These are phyloP conservation scores for Alethe diademata DNA, from an alignment of 2,113 vertebrate species.

Conservation along the genomic window DNA sequence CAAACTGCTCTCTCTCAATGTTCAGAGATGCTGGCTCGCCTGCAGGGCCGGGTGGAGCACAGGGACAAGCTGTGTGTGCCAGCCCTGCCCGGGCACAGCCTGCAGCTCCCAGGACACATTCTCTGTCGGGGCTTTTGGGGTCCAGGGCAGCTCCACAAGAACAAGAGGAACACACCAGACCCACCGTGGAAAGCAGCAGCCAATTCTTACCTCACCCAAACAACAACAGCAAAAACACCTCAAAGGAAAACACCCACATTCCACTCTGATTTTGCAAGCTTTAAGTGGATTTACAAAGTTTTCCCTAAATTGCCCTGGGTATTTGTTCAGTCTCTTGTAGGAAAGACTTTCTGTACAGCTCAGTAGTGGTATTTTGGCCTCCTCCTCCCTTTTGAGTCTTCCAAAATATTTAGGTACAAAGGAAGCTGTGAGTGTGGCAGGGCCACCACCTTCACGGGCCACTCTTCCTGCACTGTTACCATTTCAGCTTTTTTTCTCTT, in stretches of 20 bases:
- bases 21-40: background rate
- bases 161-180: background rate
- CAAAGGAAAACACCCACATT: background rate
- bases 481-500: conserved; percentile 11
- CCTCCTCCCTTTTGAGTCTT: conserved; percentile 53
- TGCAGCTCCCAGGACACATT: conserved; percentile 47
- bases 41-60: background rate
- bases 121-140: conserved; percentile 31
- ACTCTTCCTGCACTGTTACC: conserved; percentile 28
- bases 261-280: conserved; percentile 51
- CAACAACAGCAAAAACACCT: background rate
- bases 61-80: background rate
- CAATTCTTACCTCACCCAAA: conserved; percentile 35
- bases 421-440: conserved; percentile 10
- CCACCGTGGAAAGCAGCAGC: conserved; percentile 31
- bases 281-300: conserved; percentile 36
- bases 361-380: conserved; percentile 69
- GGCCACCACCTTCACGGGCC: background rate
- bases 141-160: background rate
- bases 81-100: background rate
- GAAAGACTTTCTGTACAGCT: conserved; percentile 53
- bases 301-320: conserved; percentile 36
- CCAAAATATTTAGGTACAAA: conserved; percentile 22
- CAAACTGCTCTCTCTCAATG: conserved; percentile 36
- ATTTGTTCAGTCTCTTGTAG: conserved; percentile 48